Base-by-base conservation (phyloP, 64 coral and sea anemone species). In the Acropora tenuis region DNA sequence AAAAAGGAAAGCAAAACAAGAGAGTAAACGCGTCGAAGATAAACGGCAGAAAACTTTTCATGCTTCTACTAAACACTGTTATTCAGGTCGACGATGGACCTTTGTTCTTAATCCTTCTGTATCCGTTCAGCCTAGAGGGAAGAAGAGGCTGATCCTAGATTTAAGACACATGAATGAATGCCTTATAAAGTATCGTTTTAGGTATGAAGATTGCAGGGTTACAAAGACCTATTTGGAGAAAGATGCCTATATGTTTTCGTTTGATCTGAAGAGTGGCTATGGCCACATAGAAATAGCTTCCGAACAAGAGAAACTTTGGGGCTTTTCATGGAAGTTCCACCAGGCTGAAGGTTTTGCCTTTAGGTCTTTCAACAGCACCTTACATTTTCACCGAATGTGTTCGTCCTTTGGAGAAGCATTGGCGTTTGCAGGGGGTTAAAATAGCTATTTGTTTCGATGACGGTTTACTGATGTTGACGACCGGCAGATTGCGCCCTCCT, bases 381-480 rank as follows among this genome's bases (percentile, higher is more conserved):
- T 55, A 55, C 52, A 55, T 55, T 55, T 55, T 55, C 52, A 55
- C 52, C 9, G 9, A 55, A 55, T 55, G 52, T 9, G 52, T 9
- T 55, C 52, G 52, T 55, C 52, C 52, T 55, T 55, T 55, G 52
- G 52, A 55, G 9, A 55, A 55, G 52, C 9, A 55, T 55, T 55
- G 52, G 52, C 52, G 52, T 4, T 55, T 55, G 52, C 52, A 55
- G 9, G 52, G 52, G 52, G 52, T 55, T 5, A 55, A 55, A 55
- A 55, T 55, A 55, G 52, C 52, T 55, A 55, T 55, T 55, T 55
- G 52, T 55, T 55, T 55, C 4, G 52, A 55, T 55, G 52, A 55
- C 9, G 52, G 52, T 55, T 55, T 55, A 55, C 15, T 63, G 59
- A 63, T 63, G 59, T 63, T 63, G 90, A 92, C 46, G 41, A 92